phyloP scores from a whole-genome alignment of 2,797 vertebrate species.

The Tragopan temminckii region DNA sequence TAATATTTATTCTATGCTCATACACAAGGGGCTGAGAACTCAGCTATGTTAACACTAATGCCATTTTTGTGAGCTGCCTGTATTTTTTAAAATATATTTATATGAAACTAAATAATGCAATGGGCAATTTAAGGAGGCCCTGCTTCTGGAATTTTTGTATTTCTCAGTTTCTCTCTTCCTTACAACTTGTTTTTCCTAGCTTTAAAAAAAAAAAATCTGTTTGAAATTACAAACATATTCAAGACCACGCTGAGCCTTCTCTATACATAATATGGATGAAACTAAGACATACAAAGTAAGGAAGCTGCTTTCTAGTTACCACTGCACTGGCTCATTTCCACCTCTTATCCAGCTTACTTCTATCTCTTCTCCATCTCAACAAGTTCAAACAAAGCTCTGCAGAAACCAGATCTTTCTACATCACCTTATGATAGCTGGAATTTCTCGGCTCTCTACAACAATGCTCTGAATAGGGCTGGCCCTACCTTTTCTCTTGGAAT shows the following conservation, averaged over 20 bases:
- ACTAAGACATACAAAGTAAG: fast-evolving
- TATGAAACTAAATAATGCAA: background rate
- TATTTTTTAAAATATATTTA: background rate
- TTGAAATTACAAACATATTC: background rate
- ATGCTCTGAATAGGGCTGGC: background rate
- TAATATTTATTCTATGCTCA: background rate
- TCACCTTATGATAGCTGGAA: background rate
- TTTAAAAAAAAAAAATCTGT: background rate
- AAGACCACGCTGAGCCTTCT: background rate
- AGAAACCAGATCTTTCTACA: background rate
- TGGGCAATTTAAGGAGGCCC: background rate
- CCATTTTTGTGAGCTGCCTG: background rate
- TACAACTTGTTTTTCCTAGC: background rate
- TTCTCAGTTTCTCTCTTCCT: background rate
- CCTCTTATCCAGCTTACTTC: background rate
- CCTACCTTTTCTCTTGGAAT: background rate
- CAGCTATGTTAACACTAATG: background rate
- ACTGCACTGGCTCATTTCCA: background rate
- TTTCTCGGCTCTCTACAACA: background rate
- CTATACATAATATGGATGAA: background rate
- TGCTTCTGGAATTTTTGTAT: background rate
- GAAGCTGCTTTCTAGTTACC: background rate
- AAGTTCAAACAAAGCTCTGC: background rate
- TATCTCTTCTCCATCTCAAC: background rate
- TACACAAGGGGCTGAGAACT: background rate